Base-by-base conservation (phyloP, 1,140 invertebrate genomes). In the Halesus radiatus region DNA sequence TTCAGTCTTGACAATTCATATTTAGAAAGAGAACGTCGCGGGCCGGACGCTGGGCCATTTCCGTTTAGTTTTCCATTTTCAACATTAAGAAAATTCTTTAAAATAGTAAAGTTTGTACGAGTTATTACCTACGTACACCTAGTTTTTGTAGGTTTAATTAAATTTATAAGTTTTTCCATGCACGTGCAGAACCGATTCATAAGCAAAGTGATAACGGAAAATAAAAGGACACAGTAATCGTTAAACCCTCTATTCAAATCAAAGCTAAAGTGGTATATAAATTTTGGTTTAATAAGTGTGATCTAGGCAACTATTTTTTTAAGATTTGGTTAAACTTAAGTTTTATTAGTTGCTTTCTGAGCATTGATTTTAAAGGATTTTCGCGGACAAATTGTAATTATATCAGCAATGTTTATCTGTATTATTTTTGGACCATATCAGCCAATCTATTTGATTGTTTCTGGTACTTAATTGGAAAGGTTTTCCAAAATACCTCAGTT, bases 1-100 rank as follows among this genome's bases (percentile, higher is more conserved):
- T 77, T 78, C 52, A 79, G 77, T 79, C 77, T 79, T 73, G 77
- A 72, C 77, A 79, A 73, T 58, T 60, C 77, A 72, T 79, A 72
- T 79, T 79, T 79, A 72, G 23, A 56, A 79, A 54, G 77, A 54
- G 77, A 79, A 78, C 76, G 76, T 78, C 77, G 66, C 62, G 64
- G 29, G 52, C 77, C 76, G 76, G 37, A 56, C 62, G 52, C 22
- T 45, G 64, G 53, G 52, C 45, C 75, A 62, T 60, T 75, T 75
- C 58, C 75, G 58, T 26, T 29, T 60, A n/a, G 50, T 72, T 16
- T 20, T 29, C 52, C 52, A 26, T 37, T 68, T 50, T 50, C 18
- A 53, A 72, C 5, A 37, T 18, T 72, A 18, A 45, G 37, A 13
- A 10, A 45, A 45, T 54, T 45, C 45, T 54, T 29, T 54, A n/a